A percentile compares a stretch with the other conserved stretches of the same genome.
phyloP scores from a whole-genome alignment of 2,888 invertebrate species.

The Amiota mariae region DNA sequence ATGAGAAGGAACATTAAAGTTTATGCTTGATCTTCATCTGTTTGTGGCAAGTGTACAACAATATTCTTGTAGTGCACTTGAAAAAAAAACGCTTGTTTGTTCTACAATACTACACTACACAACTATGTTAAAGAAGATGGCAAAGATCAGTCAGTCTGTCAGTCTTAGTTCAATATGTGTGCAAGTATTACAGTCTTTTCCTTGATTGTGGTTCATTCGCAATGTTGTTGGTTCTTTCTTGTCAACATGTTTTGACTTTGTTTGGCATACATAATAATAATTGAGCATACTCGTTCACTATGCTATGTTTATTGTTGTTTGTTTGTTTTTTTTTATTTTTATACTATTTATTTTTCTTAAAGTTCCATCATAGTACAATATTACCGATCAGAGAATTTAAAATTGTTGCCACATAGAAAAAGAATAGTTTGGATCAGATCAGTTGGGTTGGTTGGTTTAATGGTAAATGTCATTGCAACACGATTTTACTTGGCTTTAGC shows the following conservation, averaged over 20 bases:
- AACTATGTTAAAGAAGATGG: not conserved
- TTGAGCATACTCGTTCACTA: not conserved
- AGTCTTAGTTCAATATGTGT: too few species aligned
- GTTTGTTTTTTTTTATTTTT: too few species aligned
- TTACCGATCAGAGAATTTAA: too few species aligned
- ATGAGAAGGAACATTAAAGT: too few species aligned
- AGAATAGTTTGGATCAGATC: too few species aligned
- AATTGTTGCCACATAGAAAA: too few species aligned
- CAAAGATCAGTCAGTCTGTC: not conserved
- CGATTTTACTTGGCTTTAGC: conserved; percentile 34
- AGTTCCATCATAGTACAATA: too few species aligned
- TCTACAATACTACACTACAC: not conserved
- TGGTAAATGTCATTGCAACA: conserved; percentile 48
- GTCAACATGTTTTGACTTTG: conserved; percentile 69
- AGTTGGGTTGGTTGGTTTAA: conserved; percentile 15
- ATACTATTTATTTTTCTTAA: too few species aligned
- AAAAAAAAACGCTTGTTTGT: not conserved
- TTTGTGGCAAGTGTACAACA: conserved; percentile 28
- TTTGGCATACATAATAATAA: conserved; percentile 67
- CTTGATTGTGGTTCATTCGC: conserved; percentile 34
- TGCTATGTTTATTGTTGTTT: too few species aligned
- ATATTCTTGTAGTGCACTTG: conserved; percentile 15
- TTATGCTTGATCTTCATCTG: not conserved
- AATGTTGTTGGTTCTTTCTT: conserved; percentile 39
- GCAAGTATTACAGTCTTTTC: not conserved